These are phyloP conservation scores for Ophiothrix spiculata DNA, from an alignment of 35 echinoderm and acorn worm species.

Conservation along the genomic window DNA sequence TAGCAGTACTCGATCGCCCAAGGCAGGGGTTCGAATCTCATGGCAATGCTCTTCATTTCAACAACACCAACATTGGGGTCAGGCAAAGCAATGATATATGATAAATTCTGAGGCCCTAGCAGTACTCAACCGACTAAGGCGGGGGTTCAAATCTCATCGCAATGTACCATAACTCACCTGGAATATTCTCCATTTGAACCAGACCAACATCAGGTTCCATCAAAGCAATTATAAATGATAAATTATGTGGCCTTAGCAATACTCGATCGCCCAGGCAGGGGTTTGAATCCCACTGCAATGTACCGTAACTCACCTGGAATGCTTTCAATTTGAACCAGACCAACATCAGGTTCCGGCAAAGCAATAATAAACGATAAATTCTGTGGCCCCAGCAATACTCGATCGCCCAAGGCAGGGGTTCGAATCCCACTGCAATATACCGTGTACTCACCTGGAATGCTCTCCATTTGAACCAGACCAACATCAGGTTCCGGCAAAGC, in stretches of 20 bases:
- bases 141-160: too few relatives aligned
- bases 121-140: too few relatives aligned
- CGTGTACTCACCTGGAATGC: conserved; percentile 80
- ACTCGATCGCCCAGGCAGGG: neutral
- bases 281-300: too few relatives aligned
- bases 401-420: conserved; percentile 73
- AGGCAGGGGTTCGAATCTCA: conserved; percentile 39
- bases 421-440: too few relatives aligned
- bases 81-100: neutral
- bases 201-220: too few relatives aligned
- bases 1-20: conserved; percentile 86
- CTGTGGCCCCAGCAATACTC: conserved; percentile 79
- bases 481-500: conserved; percentile 85
- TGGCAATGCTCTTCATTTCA: neutral
- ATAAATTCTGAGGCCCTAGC: neutral
- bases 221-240: too few relatives aligned
- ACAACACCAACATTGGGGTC: neutral
- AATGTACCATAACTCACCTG: too few relatives aligned
- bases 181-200: too few relatives aligned
- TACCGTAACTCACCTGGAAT: conserved; percentile 87
- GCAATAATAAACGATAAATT: conserved; percentile 88
- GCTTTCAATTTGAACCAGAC: conserved; percentile 79
- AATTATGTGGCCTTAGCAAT: neutral
- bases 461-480: conserved; percentile 85
- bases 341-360: conserved; percentile 79